Conservation (phyloP, 2,888 invertebrate genomes). For the Melanostoma mellinum region DNA sequence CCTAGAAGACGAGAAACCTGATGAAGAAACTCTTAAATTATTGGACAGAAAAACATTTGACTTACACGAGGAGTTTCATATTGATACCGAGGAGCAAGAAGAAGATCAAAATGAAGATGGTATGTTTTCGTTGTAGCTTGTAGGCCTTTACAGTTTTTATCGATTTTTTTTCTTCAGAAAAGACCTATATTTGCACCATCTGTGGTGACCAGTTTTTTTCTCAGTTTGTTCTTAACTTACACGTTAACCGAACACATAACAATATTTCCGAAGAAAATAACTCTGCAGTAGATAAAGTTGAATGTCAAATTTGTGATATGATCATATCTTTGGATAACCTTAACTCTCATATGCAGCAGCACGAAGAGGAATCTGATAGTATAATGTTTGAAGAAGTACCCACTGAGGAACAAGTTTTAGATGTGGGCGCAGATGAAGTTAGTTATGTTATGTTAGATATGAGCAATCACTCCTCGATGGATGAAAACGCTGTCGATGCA, state of each 20-base stretch:
- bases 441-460: constrained; percentile 51
- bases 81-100: neutral
- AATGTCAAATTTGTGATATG: constrained; percentile 61
- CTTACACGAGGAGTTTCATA: no score
- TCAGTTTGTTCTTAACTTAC: constrained; percentile 59
- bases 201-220: constrained; percentile 68
- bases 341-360: constrained; percentile 50
- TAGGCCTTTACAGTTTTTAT: no score
- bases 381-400: constrained; percentile 18
- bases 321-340: constrained; percentile 32
- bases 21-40: constrained; percentile 21
- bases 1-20: constrained; percentile 49
- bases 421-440: constrained; percentile 49
- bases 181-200: constrained; percentile 53
- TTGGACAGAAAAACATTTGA: no score
- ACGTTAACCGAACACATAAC: constrained; percentile 53
- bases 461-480: constrained; percentile 14
- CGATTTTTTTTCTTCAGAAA: constrained; percentile 40
- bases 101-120: constrained; percentile 47
- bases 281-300: constrained; percentile 37
- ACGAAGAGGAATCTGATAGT: constrained; percentile 40
- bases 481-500: neutral
- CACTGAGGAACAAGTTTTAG: constrained; percentile 48
- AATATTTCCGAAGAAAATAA: neutral
- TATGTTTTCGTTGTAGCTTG: constrained; percentile 11